A percentile compares a stretch with the other conserved stretches of the same genome.
Evolutionary conservation across 2,113 vertebrate genomes (phyloP).

Genomic region (Aptenodytes forsteri): DNA sequence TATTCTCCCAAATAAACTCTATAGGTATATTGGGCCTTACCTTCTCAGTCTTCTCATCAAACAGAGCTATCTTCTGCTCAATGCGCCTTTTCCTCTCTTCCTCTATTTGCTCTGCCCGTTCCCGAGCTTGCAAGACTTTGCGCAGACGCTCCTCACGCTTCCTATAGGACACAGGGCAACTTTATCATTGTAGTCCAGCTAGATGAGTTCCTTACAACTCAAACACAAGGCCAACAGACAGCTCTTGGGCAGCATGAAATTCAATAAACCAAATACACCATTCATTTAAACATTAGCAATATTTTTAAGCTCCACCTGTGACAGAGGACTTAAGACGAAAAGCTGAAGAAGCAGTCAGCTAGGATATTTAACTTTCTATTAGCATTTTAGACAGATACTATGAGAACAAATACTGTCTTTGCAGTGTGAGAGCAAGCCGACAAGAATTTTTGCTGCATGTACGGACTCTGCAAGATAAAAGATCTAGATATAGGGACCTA

Average conservation of each 20-base stretch:
- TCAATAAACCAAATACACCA: background rate
- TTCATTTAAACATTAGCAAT: background rate
- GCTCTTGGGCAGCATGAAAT: background rate
- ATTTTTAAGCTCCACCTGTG: background rate
- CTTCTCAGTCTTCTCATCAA: slow-evolving; percentile 91
- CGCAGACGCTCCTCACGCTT: slow-evolving; percentile 88
- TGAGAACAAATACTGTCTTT: background rate
- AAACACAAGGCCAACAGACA: background rate
- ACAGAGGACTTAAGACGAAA: background rate
- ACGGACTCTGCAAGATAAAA: background rate
- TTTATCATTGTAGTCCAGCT: accelerated
- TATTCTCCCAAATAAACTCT: background rate
- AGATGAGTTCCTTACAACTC: background rate
- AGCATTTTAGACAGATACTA: background rate
- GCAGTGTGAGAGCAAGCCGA: background rate
- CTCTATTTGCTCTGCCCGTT: slow-evolving; percentile 85
- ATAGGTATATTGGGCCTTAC: slow-evolving; percentile 36
- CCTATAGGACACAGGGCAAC: slow-evolving; percentile 60
- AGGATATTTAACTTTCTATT: background rate
- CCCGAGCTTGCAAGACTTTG: slow-evolving; percentile 86
- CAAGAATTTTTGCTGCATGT: background rate
- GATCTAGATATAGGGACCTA: background rate
- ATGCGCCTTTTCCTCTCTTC: slow-evolving; percentile 90
- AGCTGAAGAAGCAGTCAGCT: background rate
- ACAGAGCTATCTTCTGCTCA: slow-evolving; percentile 89